Percentiles rank a stretch among this genome's conserved stretches.
Evolutionary conservation across 1,140 invertebrate genomes (phyloP).

Genomic region (Conopomorpha cramerella): DNA sequence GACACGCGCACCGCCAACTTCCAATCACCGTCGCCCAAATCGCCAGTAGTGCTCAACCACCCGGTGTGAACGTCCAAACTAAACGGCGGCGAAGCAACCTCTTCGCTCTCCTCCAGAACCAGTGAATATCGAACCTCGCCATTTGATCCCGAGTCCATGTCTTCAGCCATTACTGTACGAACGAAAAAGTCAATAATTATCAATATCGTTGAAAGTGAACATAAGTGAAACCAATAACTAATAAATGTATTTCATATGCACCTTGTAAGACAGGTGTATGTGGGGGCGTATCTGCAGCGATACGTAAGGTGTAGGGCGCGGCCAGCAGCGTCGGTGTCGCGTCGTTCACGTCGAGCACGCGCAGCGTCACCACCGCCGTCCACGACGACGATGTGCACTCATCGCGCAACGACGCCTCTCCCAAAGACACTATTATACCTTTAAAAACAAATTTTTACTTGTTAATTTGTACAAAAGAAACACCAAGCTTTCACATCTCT

Average conservation of each 20-base stretch:
- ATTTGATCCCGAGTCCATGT: conserved; percentile 82
- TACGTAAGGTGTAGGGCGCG: conserved; percentile 84
- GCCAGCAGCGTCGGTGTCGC: no score
- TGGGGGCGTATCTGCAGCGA: conserved; percentile 71
- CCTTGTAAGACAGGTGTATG: conserved; percentile 77
- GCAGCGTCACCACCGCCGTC: conserved; percentile 76
- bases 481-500: no score
- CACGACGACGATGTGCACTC: conserved; percentile 75
- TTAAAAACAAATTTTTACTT: no score
- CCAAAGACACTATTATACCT: conserved; percentile 13
- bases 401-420: conserved; percentile 79
- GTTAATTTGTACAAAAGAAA: no score
- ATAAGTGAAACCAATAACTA: no score
- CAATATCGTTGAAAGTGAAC: no score
- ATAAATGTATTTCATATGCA: conserved; percentile 17
- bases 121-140: conserved; percentile 83
- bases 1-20: conserved; percentile 72
- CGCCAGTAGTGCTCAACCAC: conserved; percentile 77
- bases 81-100: conserved; percentile 73
- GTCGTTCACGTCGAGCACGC: conserved; percentile 90
- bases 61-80: conserved; percentile 84
- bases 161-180: conserved; percentile 74
- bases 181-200: not conserved
- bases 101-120: conserved; percentile 54
- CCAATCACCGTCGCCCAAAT: conserved; percentile 83